Base-by-base conservation (phyloP, 2,113 vertebrate species). In the Halcyon malimbica region DNA sequence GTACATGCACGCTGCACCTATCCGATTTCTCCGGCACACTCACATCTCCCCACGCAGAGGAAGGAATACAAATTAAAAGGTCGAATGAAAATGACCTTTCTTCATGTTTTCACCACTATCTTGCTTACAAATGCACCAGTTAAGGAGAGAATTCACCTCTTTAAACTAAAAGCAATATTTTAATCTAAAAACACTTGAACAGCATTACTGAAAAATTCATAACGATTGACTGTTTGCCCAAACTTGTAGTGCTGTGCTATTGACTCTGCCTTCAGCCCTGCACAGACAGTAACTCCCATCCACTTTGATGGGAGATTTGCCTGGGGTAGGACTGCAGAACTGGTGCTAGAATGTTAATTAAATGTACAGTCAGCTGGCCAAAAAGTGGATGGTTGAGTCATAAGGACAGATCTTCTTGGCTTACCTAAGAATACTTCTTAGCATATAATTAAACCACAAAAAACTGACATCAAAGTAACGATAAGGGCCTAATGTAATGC, bases 221-320 rank as follows among this genome's bases (percentile, higher is more conserved):
- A 84, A 71, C 8, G 4, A 93, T 91, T 93, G 93, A 96, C 73
- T 96, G 44, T 96, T 95, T 73, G 89, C 81, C 91, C 81, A 82
- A 96, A 96, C 62, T 95, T 96, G 81, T 63, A 59, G 84, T 6
- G 31, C 73, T 75, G 42, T 74, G 51, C 54, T 83, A 35, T 80
- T 93, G 93, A 93, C 92, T 86, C 59, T 65, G 42, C 16, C 24
- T 33, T 95, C 85, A 94, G 75, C 86, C 85, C 92, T 91, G 79
- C 76, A 51, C 90, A 81, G 90, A 81, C 62, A 41, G 85, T 77
- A 92, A 83, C 75, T 94, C 83, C 76, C 60, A 63, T 93, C 85
- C 83, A 83, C 93, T 96, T 96, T 96, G 91, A 89, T 86, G 90
- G 96, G 71, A 96, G 92, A 81, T 89, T 95, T 95, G 96, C 94